These are phyloP conservation scores for Microplitis manilae DNA, from an alignment of 2,888 invertebrate species.

Conservation along the genomic window DNA sequence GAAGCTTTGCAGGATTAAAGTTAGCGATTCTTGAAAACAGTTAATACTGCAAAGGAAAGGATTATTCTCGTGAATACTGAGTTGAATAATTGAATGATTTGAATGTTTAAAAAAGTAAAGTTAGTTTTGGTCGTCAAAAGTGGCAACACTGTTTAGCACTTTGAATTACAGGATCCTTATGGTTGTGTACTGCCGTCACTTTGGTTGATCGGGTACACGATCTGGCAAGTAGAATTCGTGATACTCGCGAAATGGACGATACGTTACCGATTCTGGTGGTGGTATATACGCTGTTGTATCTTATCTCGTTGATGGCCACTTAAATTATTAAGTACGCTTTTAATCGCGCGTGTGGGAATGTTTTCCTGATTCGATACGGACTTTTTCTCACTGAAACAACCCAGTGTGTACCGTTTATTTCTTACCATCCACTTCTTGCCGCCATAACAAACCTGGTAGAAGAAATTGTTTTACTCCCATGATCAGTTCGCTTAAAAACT, in stretches of 20 bases:
- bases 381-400: background rate
- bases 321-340: constrained; percentile 43
- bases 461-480: background rate
- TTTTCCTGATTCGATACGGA: constrained; percentile 39
- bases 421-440: too few relatives aligned
- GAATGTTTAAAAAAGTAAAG: background rate
- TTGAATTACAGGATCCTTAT: constrained; percentile 37
- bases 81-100: too few relatives aligned
- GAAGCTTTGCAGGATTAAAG: too few relatives aligned
- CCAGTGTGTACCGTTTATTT: constrained; percentile 1
- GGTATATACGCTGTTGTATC: constrained; percentile 26
- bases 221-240: constrained; percentile 42
- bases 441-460: background rate
- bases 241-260: constrained; percentile 41
- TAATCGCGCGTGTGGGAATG: constrained; percentile 40
- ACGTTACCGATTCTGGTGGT: constrained; percentile 42
- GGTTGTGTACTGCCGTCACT: constrained; percentile 34
- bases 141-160: constrained; percentile 38
- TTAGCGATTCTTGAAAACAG: too few relatives aligned
- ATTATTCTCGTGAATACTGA: too few relatives aligned
- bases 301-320: constrained; percentile 43
- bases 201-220: constrained; percentile 42
- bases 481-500: background rate
- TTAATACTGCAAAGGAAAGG: too few relatives aligned
- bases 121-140: constrained; percentile 14